Percentiles rank a stretch among this genome's conserved stretches.
These are phyloP conservation scores for Pipistrellus pipistrellus DNA, from an alignment of 2,797 vertebrate species.

Conservation along the genomic window DNA sequence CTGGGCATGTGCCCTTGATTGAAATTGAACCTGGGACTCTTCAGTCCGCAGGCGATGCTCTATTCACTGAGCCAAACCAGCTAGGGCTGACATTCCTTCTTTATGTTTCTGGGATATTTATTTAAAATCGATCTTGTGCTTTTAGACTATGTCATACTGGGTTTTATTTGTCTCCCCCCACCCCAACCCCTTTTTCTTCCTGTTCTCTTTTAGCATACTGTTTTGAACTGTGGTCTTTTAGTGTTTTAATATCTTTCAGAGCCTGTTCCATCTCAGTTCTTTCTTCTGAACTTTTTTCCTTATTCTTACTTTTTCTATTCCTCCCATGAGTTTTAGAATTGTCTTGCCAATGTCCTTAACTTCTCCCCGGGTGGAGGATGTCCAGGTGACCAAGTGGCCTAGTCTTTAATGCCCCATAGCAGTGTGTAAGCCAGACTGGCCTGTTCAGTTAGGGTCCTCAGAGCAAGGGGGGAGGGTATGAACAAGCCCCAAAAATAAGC, in stretches of 20 bases:
- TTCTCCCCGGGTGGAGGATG: neutral
- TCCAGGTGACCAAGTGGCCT: no score
- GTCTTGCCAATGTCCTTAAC: neutral
- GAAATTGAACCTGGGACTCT: neutral
- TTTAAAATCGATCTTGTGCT: neutral
- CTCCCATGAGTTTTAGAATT: conserved; percentile 17
- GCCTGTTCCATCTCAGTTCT: neutral
- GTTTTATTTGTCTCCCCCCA: neutral
- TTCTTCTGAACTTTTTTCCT: neutral
- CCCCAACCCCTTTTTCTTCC: neutral
- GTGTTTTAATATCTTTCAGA: neutral
- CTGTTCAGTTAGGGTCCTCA: neutral
- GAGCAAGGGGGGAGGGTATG: neutral
- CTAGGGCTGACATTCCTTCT: neutral
- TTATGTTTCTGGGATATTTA: neutral
- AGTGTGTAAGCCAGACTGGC: neutral
- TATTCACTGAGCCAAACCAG: neutral
- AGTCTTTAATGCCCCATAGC: neutral
- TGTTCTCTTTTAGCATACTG: neutral
- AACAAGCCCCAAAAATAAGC: neutral
- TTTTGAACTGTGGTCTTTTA: neutral
- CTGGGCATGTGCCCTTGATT: neutral
- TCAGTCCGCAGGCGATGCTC: neutral
- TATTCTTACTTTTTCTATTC: neutral
- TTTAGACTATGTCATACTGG: neutral